Conservation (phyloP, 2,113 vertebrate species). For the Dicentrarchus labrax region DNA sequence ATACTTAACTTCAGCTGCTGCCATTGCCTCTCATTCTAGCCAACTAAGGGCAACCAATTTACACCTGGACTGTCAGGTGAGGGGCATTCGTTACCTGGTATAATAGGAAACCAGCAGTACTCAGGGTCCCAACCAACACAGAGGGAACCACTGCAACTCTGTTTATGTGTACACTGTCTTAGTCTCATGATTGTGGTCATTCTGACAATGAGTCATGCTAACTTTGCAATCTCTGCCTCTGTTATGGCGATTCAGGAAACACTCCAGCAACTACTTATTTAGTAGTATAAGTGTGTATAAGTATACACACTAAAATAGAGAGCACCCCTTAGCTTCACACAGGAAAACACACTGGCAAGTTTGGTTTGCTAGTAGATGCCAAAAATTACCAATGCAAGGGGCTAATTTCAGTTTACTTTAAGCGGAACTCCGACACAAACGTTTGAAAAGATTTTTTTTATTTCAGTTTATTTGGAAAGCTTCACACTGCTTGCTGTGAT, state of each 20-base stretch:
- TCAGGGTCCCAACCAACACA: neutral
- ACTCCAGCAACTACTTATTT: neutral
- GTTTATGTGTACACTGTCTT: neutral
- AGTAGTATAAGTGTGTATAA: too few species aligned
- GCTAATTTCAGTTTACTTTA: neutral
- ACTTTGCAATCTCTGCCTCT: neutral
- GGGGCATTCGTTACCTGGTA: conserved; percentile 15
- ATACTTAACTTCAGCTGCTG: neutral
- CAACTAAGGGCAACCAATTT: neutral
- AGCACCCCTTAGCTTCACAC: neutral
- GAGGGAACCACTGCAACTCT: neutral
- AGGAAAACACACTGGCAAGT: too few species aligned
- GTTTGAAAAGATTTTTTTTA: too few species aligned
- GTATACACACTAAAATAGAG: neutral
- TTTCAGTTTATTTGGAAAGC: neutral
- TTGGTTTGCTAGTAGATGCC: neutral
- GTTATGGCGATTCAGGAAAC: neutral
- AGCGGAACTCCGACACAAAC: neutral
- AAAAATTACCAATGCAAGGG: neutral
- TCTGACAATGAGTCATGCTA: neutral
- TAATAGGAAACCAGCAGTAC: neutral
- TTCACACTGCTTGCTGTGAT: neutral
- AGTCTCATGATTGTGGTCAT: neutral
- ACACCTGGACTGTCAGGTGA: conserved; percentile 1
- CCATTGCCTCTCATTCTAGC: neutral